These are phyloP conservation scores for Synanthedon tipuliformis DNA, from an alignment of 2,888 invertebrate genomes.

Conservation along the genomic window DNA sequence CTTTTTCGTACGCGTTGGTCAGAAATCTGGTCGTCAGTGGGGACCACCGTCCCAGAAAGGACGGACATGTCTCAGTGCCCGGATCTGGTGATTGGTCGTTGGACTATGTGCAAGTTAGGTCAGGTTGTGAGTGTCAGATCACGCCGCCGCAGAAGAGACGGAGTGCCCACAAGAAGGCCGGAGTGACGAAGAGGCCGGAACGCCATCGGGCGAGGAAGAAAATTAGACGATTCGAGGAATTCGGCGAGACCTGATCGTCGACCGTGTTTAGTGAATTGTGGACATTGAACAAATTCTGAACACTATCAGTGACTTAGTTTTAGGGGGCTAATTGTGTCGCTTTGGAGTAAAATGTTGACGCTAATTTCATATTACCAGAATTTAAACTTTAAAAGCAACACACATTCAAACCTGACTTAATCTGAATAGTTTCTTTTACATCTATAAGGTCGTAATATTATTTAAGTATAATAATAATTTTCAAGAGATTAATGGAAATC, in stretches of 20 bases:
- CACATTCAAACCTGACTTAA: too few species aligned
- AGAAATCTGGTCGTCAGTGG: constrained; percentile 67
- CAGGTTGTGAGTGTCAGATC: constrained; percentile 87
- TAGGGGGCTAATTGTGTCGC: constrained; percentile 14
- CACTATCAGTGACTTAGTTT: constrained; percentile 31
- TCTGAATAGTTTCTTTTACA: too few species aligned
- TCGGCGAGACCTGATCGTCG: constrained; percentile 50
- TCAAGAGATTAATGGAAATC: too few species aligned
- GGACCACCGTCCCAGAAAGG: constrained; percentile 38
- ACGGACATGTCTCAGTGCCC: constrained; percentile 59
- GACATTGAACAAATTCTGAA: constrained; percentile 46
- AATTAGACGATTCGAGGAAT: constrained; percentile 38
- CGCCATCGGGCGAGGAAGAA: constrained; percentile 47
- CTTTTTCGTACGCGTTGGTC: constrained; percentile 86
- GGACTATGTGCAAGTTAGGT: constrained; percentile 85
- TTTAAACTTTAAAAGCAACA: too few species aligned
- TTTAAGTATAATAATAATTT: too few species aligned
- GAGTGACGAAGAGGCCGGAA: constrained; percentile 19
- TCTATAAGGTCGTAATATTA: too few species aligned
- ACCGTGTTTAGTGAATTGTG: constrained; percentile 26
- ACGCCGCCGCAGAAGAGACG: constrained; percentile 70
- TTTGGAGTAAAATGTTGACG: background rate
- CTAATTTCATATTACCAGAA: too few species aligned
- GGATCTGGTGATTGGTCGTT: constrained; percentile 76
- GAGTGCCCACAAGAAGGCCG: constrained; percentile 18